phyloP scores from a whole-genome alignment of 2,113 vertebrate species.

The Patagioenas fasciata region DNA sequence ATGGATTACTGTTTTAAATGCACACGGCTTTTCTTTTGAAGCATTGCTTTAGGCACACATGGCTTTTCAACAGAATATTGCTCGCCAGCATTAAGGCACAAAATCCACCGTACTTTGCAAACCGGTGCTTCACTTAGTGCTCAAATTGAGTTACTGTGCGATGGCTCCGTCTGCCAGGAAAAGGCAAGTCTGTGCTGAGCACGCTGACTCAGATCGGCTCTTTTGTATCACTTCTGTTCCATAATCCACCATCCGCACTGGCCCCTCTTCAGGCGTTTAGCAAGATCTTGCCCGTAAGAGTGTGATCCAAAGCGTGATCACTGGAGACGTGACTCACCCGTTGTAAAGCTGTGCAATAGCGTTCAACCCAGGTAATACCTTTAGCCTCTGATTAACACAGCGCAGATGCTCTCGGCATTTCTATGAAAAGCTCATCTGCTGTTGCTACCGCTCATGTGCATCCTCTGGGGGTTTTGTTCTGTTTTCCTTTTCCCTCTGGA shows the following conservation, averaged over 20 bases:
- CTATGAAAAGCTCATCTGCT: slow-evolving; percentile 3
- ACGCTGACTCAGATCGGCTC: slow-evolving; percentile 9
- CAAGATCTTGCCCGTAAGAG: not conserved
- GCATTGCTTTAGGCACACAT: slow-evolving; percentile 19
- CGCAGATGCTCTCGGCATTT: not conserved
- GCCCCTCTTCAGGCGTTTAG: not conserved
- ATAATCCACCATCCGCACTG: not conserved
- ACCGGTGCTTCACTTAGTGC: not conserved
- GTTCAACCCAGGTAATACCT: not conserved
- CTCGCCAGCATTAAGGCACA: not conserved
- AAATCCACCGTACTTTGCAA: not conserved
- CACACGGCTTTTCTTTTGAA: slow-evolving; percentile 34
- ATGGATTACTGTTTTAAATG: slow-evolving; percentile 30
- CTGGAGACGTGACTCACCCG: not conserved
- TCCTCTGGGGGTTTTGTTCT: slow-evolving; percentile 3
- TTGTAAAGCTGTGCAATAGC: not conserved
- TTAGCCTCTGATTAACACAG: not conserved
- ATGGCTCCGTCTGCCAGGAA: slow-evolving; percentile 1
- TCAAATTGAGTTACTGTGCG: not conserved
- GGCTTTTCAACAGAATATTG: not conserved
- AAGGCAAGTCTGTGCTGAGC: slow-evolving; percentile 5
- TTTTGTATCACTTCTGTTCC: not conserved
- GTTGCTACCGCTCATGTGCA: not conserved
- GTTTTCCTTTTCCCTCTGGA: slow-evolving; percentile 24
- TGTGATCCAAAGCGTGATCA: not conserved